Evolutionary conservation across 2,113 vertebrate species (phyloP).

Genomic region (Rafetus swinhoei): DNA sequence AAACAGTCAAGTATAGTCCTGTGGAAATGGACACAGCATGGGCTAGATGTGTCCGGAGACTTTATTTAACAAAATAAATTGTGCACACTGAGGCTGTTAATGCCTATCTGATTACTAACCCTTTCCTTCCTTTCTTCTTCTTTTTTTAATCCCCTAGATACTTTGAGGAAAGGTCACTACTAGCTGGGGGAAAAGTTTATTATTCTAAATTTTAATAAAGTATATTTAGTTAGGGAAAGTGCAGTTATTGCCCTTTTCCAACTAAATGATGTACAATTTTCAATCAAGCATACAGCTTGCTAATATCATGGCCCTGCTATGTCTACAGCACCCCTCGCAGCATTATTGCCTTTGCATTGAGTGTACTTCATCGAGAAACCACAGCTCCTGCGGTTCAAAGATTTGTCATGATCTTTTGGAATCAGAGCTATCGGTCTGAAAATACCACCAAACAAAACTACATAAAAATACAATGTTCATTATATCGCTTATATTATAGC

Average conservation of each 20-base stretch:
- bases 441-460: neutral
- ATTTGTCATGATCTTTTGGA: neutral
- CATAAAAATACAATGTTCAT: neutral
- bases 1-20: constrained; percentile 21
- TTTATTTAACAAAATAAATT: constrained; percentile 57
- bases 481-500: neutral
- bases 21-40: constrained; percentile 10
- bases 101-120: neutral
- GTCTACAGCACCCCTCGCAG: neutral
- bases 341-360: neutral
- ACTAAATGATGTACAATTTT: constrained; percentile 13
- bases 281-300: neutral
- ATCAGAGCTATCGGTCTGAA: neutral
- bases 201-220: neutral
- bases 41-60: constrained; percentile 17
- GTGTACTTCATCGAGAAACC: neutral
- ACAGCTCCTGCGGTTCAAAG: neutral
- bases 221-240: neutral
- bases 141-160: neutral
- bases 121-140: neutral
- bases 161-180: constrained; percentile 43
- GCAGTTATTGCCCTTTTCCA: constrained; percentile 16
- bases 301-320: neutral
- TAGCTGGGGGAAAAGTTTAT: constrained; percentile 4
- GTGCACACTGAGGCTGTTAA: neutral